Evolutionary conservation across 1,140 invertebrate species (phyloP).

Genomic region (Dinoponera quadriceps): DNA sequence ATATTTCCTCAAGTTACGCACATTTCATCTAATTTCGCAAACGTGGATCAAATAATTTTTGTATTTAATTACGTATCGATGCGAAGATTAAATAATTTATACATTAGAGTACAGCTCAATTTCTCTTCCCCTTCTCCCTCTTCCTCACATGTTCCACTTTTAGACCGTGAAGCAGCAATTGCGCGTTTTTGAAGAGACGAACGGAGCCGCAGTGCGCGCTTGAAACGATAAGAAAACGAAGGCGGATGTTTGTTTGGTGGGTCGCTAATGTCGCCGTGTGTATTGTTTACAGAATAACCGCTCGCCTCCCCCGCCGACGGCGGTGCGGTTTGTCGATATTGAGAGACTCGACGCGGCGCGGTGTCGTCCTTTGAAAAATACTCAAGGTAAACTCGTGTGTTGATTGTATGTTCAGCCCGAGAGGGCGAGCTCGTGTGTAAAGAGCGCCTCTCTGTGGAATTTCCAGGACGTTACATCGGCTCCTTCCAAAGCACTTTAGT

Average conservation of each 20-base stretch:
- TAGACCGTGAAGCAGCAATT: not conserved
- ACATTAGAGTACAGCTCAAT: too few species aligned
- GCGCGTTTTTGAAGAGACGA: conserved; percentile 23
- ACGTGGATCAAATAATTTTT: not conserved
- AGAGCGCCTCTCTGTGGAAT: conserved; percentile 71
- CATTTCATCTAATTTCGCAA: not conserved
- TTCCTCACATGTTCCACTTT: not conserved
- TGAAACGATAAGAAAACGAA: conserved; percentile 72
- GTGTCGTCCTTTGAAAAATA: conserved; percentile 79
- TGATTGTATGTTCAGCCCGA: conserved; percentile 74
- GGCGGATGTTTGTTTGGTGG: conserved; percentile 79
- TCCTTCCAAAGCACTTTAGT: conserved; percentile 68
- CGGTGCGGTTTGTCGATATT: conserved; percentile 72
- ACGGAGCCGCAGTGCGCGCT: conserved; percentile 46
- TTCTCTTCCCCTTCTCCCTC: too few species aligned
- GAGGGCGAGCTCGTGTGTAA: conserved; percentile 70
- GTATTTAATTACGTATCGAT: not conserved
- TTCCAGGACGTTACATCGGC: conserved; percentile 74
- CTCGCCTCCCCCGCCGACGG: conserved; percentile 59
- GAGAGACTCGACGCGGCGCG: conserved; percentile 70
- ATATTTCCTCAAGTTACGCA: not conserved
- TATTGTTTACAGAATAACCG: conserved; percentile 78
- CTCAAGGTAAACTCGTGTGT: conserved; percentile 75
- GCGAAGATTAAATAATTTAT: not conserved
- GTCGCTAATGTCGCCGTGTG: conserved; percentile 76